phyloP scores from a whole-genome alignment of 2,888 invertebrate species.

The Xylota segnis region DNA sequence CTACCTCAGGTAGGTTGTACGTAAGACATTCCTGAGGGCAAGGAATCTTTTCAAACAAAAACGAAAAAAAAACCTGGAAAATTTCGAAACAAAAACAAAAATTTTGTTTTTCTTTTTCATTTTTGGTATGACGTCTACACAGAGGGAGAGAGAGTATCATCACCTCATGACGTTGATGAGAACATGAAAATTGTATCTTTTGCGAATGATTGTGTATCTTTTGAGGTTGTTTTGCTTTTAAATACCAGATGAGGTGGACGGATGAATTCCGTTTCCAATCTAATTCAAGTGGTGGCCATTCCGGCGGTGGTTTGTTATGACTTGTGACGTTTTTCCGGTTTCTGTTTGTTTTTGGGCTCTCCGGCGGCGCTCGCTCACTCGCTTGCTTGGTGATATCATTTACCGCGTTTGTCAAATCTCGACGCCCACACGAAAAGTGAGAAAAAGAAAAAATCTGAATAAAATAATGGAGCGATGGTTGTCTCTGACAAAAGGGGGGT shows the following conservation, averaged over 20 bases:
- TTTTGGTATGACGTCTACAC: conserved; percentile 9
- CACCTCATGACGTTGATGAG: neutral
- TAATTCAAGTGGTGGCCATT: conserved; percentile 12
- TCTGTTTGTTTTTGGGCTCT: conserved; percentile 2
- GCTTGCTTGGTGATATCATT: conserved; percentile 28
- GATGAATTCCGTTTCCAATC: neutral
- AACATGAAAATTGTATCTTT: conserved; percentile 7
- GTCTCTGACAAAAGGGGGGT: no score
- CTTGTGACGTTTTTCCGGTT: conserved; percentile 29
- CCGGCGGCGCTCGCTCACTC: neutral
- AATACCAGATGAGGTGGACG: conserved; percentile 17
- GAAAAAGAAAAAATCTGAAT: neutral
- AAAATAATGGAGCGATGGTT: neutral
- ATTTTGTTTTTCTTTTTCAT: neutral
- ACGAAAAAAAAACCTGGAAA: neutral
- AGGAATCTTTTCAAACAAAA: conserved; percentile 23
- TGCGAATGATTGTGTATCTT: neutral
- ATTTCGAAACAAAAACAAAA: neutral
- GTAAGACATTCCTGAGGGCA: conserved; percentile 13
- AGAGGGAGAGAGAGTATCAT: neutral
- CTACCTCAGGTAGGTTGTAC: neutral
- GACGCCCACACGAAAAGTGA: conserved; percentile 23
- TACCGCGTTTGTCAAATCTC: conserved; percentile 31
- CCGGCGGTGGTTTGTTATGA: neutral
- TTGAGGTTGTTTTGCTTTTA: conserved; percentile 5